Conservation (phyloP, 2,888 invertebrate species). For the Leuctra nigra region DNA sequence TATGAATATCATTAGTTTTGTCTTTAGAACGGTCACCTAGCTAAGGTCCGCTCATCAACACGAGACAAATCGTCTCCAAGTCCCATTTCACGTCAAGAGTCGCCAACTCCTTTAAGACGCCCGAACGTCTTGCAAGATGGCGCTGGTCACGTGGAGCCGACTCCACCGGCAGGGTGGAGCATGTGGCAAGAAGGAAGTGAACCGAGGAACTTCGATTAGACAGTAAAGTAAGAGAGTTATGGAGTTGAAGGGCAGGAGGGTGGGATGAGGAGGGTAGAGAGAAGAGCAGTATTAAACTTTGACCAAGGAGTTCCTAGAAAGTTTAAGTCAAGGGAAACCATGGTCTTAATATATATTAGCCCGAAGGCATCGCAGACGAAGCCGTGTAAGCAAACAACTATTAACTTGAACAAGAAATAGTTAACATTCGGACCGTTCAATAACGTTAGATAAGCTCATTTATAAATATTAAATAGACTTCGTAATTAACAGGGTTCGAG, state of each 20-base stretch:
- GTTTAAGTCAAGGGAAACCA: slow-evolving; percentile 16
- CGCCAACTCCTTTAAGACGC: too few species aligned
- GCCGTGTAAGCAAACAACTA: slow-evolving; percentile 1
- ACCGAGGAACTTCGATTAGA: slow-evolving; percentile 17
- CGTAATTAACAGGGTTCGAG: slow-evolving; percentile 1
- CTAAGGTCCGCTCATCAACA: too few species aligned
- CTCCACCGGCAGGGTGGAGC: not conserved
- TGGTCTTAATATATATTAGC: slow-evolving; percentile 14
- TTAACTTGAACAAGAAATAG: not conserved
- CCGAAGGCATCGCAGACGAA: not conserved
- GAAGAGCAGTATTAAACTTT: slow-evolving; percentile 21
- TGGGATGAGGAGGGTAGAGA: not conserved
- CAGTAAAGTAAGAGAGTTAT: slow-evolving; percentile 18
- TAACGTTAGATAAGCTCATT: slow-evolving; percentile 9
- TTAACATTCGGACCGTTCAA: too few species aligned
- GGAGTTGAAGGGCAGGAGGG: not conserved
- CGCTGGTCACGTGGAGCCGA: too few species aligned
- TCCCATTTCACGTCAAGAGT: too few species aligned
- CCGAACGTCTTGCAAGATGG: too few species aligned
- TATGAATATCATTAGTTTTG: too few species aligned
- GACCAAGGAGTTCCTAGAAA: slow-evolving; percentile 24
- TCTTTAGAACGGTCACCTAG: too few species aligned
- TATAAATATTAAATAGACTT: slow-evolving; percentile 9
- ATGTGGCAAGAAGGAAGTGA: slow-evolving; percentile 17
- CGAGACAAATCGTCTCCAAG: too few species aligned